Base-by-base conservation (phyloP, 2,113 vertebrate species). In the Coryphaenoides rupestris region DNA sequence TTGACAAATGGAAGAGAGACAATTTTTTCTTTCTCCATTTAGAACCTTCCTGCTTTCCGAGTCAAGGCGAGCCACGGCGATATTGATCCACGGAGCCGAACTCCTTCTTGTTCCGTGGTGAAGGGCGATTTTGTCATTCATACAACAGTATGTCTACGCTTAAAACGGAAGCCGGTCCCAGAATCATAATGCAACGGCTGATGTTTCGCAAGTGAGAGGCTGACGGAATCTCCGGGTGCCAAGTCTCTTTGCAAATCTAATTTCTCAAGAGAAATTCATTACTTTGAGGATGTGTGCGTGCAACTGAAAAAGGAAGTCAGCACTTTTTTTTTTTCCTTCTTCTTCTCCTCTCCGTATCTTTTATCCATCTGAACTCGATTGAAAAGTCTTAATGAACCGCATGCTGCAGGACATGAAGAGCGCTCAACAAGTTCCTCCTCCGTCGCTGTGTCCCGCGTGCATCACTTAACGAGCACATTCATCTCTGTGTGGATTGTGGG, bases 41-140 rank as follows among this genome's bases (percentile, higher is more conserved):
- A 59, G 69, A 79, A 68, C 60, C 73, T 72, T 72, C 73, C 73
- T 72, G 72, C 33, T 82, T 81, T 76, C 63, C 72, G 62, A 81
- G 72, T 83, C 76, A 22, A 56, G 53, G 60, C 61, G 74, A 80
- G 71, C 70, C 63, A 68, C 67, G 58, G 46, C 26, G 58, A 33
- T 83, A 88, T 87, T 63, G 88, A 90, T 91, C 73, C 57, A n/a
- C 4, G 55, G 58, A 65, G 57, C 63, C 74, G 60, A 77, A 70
- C 62, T 70, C 77, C 40, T 59, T 77, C 86, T 80, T 70, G 77
- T 75, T 79, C 69, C 24, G 61, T 77, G 65, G 69, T 21, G 64
- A 77, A 77, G 77, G 76, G 68, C 47, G 24, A 73, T 72, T 81
- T 86, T 89, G 83, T 84, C 77, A 86, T 89, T 78, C 80, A 79